These are phyloP conservation scores for Adineta ricciae DNA, from an alignment of 2,888 invertebrate genomes.

Conservation along the genomic window DNA sequence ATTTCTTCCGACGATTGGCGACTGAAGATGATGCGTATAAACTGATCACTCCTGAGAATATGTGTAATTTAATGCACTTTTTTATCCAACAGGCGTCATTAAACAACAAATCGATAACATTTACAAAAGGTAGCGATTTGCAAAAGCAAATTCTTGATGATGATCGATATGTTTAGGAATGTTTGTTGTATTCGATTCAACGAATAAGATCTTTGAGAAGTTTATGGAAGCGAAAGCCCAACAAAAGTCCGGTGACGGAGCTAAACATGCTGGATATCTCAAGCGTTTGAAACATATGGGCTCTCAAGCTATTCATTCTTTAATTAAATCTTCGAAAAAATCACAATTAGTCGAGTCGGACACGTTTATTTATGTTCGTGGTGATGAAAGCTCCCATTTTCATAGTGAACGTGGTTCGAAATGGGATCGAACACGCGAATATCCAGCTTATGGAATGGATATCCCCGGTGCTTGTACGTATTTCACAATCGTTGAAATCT, in stretches of 20 bases:
- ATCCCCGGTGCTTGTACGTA: too few species aligned
- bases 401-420: too few species aligned
- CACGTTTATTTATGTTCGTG: too few species aligned
- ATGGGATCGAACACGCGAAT: too few species aligned
- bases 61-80: background rate
- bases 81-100: background rate
- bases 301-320: background rate
- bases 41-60: background rate
- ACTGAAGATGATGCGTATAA: background rate
- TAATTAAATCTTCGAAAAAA: background rate
- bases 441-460: too few species aligned
- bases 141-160: too few species aligned
- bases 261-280: background rate
- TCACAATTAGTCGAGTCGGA: background rate
- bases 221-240: background rate
- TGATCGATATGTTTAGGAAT: background rate
- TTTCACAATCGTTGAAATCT: too few species aligned
- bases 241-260: background rate
- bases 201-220: background rate
- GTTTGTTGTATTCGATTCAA: background rate
- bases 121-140: background rate
- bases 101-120: background rate
- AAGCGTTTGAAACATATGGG: background rate
- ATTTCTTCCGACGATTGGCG: background rate
- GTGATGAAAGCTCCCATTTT: too few species aligned